Conservation (phyloP, 2,113 vertebrate species). For the Ancistrus triradiatus region DNA sequence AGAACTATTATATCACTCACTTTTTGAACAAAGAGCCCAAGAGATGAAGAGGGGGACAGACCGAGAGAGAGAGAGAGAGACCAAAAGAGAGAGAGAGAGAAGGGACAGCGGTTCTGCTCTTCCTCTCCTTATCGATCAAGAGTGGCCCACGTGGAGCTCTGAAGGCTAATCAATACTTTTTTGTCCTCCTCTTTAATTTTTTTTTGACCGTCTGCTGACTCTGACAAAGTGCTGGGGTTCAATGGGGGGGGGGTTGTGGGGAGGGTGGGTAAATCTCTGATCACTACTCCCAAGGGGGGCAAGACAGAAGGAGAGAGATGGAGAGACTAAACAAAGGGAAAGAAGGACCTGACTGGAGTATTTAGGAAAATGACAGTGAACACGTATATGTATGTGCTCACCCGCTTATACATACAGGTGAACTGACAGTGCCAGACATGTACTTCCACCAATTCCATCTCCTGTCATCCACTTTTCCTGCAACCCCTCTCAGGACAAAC, state of each 20-base stretch:
- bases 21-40: slow-evolving; percentile 72
- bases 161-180: slow-evolving; percentile 77
- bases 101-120: slow-evolving; percentile 54
- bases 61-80: slow-evolving; percentile 43
- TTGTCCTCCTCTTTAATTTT: slow-evolving; percentile 38
- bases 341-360: slow-evolving; percentile 16
- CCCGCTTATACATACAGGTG: neutral
- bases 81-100: slow-evolving; percentile 42
- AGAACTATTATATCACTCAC: slow-evolving; percentile 72
- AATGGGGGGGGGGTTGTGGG: slow-evolving; percentile 46
- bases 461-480: slow-evolving; percentile 36
- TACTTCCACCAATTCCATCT: slow-evolving; percentile 11
- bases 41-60: slow-evolving; percentile 44
- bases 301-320: slow-evolving; percentile 19
- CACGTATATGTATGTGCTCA: slow-evolving; percentile 13
- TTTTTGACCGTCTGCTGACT: slow-evolving; percentile 72
- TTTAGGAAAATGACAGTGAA: slow-evolving; percentile 41
- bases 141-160: slow-evolving; percentile 71
- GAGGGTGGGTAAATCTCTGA: slow-evolving; percentile 47
- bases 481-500: slow-evolving; percentile 61
- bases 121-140: slow-evolving; percentile 70
- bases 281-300: slow-evolving; percentile 48
- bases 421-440: neutral
- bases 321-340: slow-evolving; percentile 37
- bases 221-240: slow-evolving; percentile 59